Evolutionary conservation across 92 coral and sea anemone genomes (phyloP), one percentile per base, ranked within the genome.

Genomic region (Porites lobata): DNA sequence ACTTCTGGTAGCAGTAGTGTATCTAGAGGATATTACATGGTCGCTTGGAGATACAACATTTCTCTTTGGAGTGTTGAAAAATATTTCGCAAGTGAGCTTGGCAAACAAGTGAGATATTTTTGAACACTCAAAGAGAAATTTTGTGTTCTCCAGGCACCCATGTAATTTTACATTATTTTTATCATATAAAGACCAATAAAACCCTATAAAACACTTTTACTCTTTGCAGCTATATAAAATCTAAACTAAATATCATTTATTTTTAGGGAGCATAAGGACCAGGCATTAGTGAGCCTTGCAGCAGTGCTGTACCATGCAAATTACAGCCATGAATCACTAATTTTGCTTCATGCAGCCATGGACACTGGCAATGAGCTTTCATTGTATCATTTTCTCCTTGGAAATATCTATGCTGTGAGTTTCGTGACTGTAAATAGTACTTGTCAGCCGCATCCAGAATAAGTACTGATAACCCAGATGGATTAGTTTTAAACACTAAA

Each of bases 381-480:
- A 3, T 74, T 92, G 6, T 96, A 92, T 47, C 88, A 87, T 76
- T 96, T 89, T 70, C 88, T 94, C 11, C 94, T 97, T 26, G 99
- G 98, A 17, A 89, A 88, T 85, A 90, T 97, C 62, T 94, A 94
- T 63, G 92, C 98, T 52, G 99, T 97, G 86, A 95, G 99, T 96
- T 56, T 4, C 6, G 47, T 38, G 32, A 29, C 32, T 29, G 47
- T 38, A 54, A 18, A 74, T 6, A 43, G 63, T 64, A 19, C 9
- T 79, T 21, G 3, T 20, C 0, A 19, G 24, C 10, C 1, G 11
- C 72, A 67, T 67, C 15, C 14, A 56, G 13, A 12, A 38, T 38
- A 38, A 38, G 47, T 38, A 38, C 47, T 38, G 47, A 38, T 38
- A 38, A 38, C 5, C 47, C 47, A 38, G 47, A 38, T 38, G 47